Evolutionary conservation across 2,113 vertebrate species (phyloP).

Genomic region (Indicator indicator): DNA sequence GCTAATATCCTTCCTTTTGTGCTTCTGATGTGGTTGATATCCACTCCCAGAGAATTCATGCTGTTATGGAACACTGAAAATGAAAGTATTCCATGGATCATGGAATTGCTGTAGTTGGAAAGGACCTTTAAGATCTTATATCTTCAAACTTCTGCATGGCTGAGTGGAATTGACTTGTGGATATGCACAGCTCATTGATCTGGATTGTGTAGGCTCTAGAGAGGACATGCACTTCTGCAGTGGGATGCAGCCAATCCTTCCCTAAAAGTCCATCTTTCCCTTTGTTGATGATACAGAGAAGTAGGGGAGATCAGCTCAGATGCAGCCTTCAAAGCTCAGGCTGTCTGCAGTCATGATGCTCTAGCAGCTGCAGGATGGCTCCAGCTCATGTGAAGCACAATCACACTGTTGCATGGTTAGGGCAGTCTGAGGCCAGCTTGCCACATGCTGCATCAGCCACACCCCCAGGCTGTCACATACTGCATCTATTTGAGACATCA

Average conservation of each 20-base stretch:
- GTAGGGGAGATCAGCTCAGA: not conserved
- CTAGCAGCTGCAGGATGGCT: not conserved
- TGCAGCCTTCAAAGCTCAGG: rapidly evolving
- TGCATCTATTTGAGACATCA: not conserved
- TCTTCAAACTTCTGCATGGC: not conserved
- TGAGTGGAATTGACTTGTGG: not conserved
- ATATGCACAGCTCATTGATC: not conserved
- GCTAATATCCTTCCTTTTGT: not conserved
- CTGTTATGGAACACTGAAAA: not conserved
- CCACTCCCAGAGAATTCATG: not conserved
- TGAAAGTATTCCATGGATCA: too few species aligned
- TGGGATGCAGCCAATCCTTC: not conserved
- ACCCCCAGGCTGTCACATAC: too few species aligned
- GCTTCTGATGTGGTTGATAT: not conserved
- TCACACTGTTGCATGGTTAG: rapidly evolving
- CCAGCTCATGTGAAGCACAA: not conserved
- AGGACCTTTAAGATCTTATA: not conserved
- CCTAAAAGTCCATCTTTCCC: not conserved
- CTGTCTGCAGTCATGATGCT: not conserved
- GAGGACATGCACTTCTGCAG: not conserved
- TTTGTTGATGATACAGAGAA: not conserved
- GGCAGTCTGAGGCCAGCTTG: not conserved
- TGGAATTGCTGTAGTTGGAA: too few species aligned
- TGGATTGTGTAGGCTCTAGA: not conserved
- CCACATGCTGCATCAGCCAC: too few species aligned